Evolutionary conservation across 2,888 invertebrate genomes (phyloP).

Genomic region (Macrosoma leucophasiata): DNA sequence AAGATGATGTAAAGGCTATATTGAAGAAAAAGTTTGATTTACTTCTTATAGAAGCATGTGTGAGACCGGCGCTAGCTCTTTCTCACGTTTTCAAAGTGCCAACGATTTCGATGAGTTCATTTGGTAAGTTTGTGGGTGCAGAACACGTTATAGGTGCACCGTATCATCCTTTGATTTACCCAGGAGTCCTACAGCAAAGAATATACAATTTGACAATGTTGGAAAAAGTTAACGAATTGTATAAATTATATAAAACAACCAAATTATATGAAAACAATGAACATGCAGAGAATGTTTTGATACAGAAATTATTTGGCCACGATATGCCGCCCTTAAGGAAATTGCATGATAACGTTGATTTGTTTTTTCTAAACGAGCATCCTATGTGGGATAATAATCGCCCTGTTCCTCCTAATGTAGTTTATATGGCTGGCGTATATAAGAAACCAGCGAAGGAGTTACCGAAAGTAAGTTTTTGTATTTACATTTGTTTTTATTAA

Average conservation of each 20-base stretch:
- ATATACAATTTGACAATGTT: constrained; percentile 23
- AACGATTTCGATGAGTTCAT: constrained; percentile 22
- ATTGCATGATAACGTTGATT: constrained; percentile 36
- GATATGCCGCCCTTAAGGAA: constrained; percentile 24
- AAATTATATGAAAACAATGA: constrained; percentile 5
- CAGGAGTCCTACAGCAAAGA: constrained; percentile 14
- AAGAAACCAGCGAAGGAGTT: constrained; percentile 40
- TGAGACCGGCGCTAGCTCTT: constrained; percentile 20
- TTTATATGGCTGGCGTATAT: constrained; percentile 56
- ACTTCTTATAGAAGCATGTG: constrained; percentile 26
- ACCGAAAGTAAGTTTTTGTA: constrained; percentile 32
- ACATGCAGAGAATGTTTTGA: constrained; percentile 13
- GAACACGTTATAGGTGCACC: constrained; percentile 19
- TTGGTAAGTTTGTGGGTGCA: constrained; percentile 16
- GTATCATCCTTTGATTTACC: constrained; percentile 23
- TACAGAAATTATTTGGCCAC: constrained; percentile 15
- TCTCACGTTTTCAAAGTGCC: constrained; percentile 27
- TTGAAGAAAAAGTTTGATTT: constrained; percentile 28
- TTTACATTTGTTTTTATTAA: no score
- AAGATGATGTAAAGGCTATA: no score
- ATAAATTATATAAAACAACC: constrained; percentile 6
- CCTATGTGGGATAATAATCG: constrained; percentile 40
- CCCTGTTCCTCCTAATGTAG: constrained; percentile 48
- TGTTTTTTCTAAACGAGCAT: constrained; percentile 49
- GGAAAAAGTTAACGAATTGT: constrained; percentile 23